Conservation (phyloP, 2,888 invertebrate genomes). For the Heliconius hortense region DNA sequence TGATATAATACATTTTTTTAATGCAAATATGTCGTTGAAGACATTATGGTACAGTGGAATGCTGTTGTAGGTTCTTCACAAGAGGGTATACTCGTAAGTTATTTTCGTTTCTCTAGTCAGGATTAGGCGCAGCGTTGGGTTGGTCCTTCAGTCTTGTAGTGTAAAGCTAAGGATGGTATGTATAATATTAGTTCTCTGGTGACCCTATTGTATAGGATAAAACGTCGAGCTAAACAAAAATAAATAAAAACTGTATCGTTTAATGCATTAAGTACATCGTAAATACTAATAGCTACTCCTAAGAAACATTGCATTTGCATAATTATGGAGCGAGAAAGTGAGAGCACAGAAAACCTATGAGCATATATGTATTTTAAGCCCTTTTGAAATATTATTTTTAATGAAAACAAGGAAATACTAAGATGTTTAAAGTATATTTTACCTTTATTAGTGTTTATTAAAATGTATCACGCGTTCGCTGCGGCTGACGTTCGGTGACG, state of each 20-base stretch:
- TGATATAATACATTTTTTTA: background rate
- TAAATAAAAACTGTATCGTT: too few relatives aligned
- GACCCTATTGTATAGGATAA: too few relatives aligned
- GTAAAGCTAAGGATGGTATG: too few relatives aligned
- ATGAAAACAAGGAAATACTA: conserved; percentile 21
- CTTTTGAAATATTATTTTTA: background rate
- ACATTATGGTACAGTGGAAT: background rate
- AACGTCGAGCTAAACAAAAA: too few relatives aligned
- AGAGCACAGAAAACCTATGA: background rate
- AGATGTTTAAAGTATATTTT: conserved; percentile 24
- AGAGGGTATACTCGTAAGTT: too few relatives aligned
- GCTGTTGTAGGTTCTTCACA: too few relatives aligned
- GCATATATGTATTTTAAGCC: too few relatives aligned
- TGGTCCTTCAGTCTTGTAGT: too few relatives aligned
- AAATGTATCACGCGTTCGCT: conserved; percentile 62
- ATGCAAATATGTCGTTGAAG: background rate
- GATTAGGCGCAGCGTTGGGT: background rate
- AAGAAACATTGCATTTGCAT: background rate
- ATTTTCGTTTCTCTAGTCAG: too few relatives aligned
- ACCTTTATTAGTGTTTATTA: conserved; percentile 49
- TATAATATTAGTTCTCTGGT: too few relatives aligned
- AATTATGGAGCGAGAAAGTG: too few relatives aligned
- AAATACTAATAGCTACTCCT: background rate
- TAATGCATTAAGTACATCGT: too few relatives aligned
- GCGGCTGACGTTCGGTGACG: conserved; percentile 56